Evolutionary conservation across 2,113 vertebrate species (phyloP).

Genomic region (Psittacus erithacus): DNA sequence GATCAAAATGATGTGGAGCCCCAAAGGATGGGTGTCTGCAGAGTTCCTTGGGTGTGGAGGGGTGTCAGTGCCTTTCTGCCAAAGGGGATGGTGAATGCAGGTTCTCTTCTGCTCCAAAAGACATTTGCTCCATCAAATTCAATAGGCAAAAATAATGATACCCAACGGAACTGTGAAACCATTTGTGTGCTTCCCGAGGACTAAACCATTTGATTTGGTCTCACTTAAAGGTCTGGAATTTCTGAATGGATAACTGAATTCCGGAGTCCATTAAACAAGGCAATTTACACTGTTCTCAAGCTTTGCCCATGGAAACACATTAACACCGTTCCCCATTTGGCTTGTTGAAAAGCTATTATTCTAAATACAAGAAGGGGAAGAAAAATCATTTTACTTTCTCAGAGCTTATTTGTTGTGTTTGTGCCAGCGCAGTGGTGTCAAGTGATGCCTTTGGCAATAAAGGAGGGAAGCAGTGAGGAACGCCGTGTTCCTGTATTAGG

Average conservation of each 20-base stretch:
- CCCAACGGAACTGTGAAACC: neutral
- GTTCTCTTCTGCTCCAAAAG: neutral
- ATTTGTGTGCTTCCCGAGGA: neutral
- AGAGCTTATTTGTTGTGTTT: neutral
- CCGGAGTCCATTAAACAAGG: conserved; percentile 70
- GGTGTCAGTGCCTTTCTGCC: neutral
- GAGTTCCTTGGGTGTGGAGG: neutral
- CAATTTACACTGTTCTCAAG: conserved; percentile 60
- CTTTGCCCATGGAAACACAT: conserved; percentile 66
- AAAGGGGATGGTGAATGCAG: neutral
- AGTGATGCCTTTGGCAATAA: neutral
- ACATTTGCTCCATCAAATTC: conserved; percentile 8
- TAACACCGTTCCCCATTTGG: conserved; percentile 26
- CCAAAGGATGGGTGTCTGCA: accelerated
- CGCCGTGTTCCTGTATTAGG: accelerated
- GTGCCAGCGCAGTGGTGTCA: neutral
- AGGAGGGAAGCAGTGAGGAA: neutral
- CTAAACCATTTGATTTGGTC: neutral
- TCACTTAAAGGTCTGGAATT: conserved; percentile 54
- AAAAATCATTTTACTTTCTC: neutral
- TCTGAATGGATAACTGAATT: conserved; percentile 64
- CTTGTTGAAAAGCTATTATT: conserved; percentile 54
- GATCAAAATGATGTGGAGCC: neutral
- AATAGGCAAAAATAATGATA: conserved; percentile 3
- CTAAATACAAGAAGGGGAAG: neutral